Evolutionary conservation across 2,888 invertebrate species (phyloP), one percentile per base, ranked within the genome.

Genomic region (Lasioglossum oenotherae): DNA sequence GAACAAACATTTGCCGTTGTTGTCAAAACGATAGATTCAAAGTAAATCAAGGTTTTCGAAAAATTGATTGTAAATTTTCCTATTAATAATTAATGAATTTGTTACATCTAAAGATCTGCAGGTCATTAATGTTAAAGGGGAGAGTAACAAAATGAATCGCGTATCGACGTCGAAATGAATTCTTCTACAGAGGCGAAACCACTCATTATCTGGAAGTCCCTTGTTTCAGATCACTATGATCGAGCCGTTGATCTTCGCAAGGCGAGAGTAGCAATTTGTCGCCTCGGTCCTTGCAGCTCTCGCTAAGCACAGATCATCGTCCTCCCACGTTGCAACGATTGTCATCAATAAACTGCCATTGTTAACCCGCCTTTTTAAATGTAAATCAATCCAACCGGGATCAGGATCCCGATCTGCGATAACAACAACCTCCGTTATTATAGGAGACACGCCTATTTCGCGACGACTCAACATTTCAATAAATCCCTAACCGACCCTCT

Each of bases 251-350:
- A 86, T 86, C 71, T 74, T 77, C 79, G 41, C 41, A 41, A n/a
- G n/a, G 73, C 41, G 23, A 41, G 72, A 53, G 35, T 74, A 78
- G 57, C 57, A 74, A 79, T 85, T 75, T 60, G 31, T 41, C 71
- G 31, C 75, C 75, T 64, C 19, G 60, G 53, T 49, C 35, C n/a
- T 41, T 23, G 74, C 53, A 12, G n/a, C 5, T 53, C 73, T 27
- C 57, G 31, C 44, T 23, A 57, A 74, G 35, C 76, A 49, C 67
- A 23, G 41, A 81, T 82, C 71, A 41, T 64, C 27, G 31, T 57
- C 44, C 67, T 82, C 53, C 74, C 64, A 60, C 73, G 78, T 67
- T 78, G 78, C 57, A 19, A 80, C n/a, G 67, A 82, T 78, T 57
- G 80, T 64, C 53, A 27, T 78, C 38, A 5, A 57, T 76, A 71